Evolutionary conservation across 1,140 invertebrate genomes (phyloP).

Genomic region (Periplaneta americana): DNA sequence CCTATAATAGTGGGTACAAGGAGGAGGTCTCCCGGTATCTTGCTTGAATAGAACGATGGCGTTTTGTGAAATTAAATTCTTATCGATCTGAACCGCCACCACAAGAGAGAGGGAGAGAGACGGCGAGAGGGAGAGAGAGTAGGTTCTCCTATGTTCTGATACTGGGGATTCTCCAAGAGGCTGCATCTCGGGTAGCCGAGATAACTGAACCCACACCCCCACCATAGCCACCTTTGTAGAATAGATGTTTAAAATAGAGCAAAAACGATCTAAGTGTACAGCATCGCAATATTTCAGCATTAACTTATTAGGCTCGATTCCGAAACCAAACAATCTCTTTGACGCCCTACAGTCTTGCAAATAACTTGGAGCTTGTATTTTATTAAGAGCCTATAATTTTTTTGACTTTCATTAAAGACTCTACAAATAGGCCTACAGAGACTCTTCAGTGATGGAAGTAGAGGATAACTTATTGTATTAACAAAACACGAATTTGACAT

Average conservation of each 20-base stretch:
- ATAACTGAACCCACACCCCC: neutral
- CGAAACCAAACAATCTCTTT: no score
- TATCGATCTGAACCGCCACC: constrained; percentile 1
- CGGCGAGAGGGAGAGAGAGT: neutral
- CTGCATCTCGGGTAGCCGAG: neutral
- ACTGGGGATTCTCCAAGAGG: neutral
- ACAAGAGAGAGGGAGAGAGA: neutral
- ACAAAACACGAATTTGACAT: no score
- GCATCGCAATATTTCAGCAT: no score
- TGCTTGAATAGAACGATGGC: constrained; percentile 8
- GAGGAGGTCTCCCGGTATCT: neutral
- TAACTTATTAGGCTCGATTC: no score
- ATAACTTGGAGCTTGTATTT: no score
- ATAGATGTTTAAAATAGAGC: neutral
- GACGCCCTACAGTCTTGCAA: no score
- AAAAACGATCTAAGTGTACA: neutral
- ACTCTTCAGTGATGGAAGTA: no score
- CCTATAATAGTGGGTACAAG: neutral
- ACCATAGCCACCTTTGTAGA: neutral
- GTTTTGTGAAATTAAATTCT: constrained; percentile 13
- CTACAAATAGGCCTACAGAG: no score
- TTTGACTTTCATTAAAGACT: no score
- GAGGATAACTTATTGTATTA: no score
- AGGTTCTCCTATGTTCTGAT: neutral
- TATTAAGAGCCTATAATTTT: no score